Evolutionary conservation across 2,888 invertebrate species (phyloP).

Genomic region (Oscheius sp.): DNA sequence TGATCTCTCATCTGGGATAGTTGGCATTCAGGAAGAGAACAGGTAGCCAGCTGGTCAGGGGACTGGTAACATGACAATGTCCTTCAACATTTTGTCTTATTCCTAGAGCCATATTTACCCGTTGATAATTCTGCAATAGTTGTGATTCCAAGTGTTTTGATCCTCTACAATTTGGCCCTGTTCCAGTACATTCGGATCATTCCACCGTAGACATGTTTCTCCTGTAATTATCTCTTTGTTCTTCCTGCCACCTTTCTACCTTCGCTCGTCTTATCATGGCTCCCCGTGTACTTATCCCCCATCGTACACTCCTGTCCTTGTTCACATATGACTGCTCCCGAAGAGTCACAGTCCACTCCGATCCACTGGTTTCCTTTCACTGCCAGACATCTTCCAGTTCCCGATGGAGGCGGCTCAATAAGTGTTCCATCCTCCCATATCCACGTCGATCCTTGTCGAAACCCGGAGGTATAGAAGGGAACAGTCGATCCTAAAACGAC

Average conservation of each 20-base stretch:
- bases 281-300: slow-evolving; percentile 32
- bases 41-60: slow-evolving; percentile 7
- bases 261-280: background rate
- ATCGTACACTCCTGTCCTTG: slow-evolving; percentile 48
- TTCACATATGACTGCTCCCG: slow-evolving; percentile 55
- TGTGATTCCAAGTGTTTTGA: slow-evolving; percentile 42
- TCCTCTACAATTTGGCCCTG: slow-evolving; percentile 32
- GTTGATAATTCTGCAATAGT: slow-evolving; percentile 44
- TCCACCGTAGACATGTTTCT: slow-evolving; percentile 59
- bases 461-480: slow-evolving; percentile 56
- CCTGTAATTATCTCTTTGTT: slow-evolving; percentile 29
- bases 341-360: slow-evolving; percentile 56
- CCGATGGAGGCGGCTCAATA: slow-evolving; percentile 41
- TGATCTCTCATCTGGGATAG: slow-evolving; percentile 27
- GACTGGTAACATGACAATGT: slow-evolving; percentile 15
- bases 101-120: background rate
- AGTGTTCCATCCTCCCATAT: slow-evolving; percentile 57
- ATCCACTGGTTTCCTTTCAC: slow-evolving; percentile 36
- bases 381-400: slow-evolving; percentile 51
- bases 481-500: slow-evolving; percentile 37
- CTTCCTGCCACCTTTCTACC: background rate
- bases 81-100: background rate
- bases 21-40: slow-evolving; percentile 17
- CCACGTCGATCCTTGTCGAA: slow-evolving; percentile 59
- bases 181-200: slow-evolving; percentile 54